Evolutionary conservation across 2,797 vertebrate genomes (phyloP).

Genomic region (Trematomus bernacchii): DNA sequence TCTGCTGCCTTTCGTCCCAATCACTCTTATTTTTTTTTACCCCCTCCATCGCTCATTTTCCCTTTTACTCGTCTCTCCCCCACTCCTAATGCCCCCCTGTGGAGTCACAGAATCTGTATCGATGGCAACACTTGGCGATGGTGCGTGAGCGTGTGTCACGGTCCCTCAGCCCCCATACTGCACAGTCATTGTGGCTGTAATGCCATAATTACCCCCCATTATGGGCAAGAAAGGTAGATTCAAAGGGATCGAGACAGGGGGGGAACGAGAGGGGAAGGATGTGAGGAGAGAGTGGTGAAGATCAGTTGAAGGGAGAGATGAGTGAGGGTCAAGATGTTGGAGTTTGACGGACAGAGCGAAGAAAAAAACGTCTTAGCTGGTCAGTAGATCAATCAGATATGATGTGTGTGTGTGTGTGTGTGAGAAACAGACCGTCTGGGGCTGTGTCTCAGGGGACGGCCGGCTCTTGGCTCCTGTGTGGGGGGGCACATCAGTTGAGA

Average conservation of each 20-base stretch:
- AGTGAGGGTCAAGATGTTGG: slow-evolving; percentile 23
- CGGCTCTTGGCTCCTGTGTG: slow-evolving; percentile 49
- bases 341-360: slow-evolving; percentile 20
- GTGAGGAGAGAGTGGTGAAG: slow-evolving; percentile 10
- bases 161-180: slow-evolving; percentile 61
- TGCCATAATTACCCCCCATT: slow-evolving; percentile 79
- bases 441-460: slow-evolving; percentile 49
- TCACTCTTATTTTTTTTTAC: slow-evolving; percentile 21
- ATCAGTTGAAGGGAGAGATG: slow-evolving; percentile 24
- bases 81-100: slow-evolving; percentile 57
- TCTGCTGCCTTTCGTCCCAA: slow-evolving; percentile 10
- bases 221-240: slow-evolving; percentile 45
- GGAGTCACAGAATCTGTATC: slow-evolving; percentile 65
- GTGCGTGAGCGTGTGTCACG: slow-evolving; percentile 74
- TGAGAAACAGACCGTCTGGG: slow-evolving; percentile 24
- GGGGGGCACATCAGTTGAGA: slow-evolving; percentile 67
- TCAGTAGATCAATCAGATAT: slow-evolving; percentile 48
- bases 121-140: slow-evolving; percentile 57
- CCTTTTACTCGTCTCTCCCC: slow-evolving; percentile 3
- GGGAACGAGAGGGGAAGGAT: not conserved
- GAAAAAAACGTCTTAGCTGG: slow-evolving; percentile 28
- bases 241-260: not conserved
- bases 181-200: slow-evolving; percentile 70
- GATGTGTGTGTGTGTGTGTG: not conserved
- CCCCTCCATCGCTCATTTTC: slow-evolving; percentile 11